Percentiles rank a stretch among this genome's conserved stretches.
Evolutionary conservation across 2,888 invertebrate species (phyloP).

Genomic region (Nymphalis c-album): DNA sequence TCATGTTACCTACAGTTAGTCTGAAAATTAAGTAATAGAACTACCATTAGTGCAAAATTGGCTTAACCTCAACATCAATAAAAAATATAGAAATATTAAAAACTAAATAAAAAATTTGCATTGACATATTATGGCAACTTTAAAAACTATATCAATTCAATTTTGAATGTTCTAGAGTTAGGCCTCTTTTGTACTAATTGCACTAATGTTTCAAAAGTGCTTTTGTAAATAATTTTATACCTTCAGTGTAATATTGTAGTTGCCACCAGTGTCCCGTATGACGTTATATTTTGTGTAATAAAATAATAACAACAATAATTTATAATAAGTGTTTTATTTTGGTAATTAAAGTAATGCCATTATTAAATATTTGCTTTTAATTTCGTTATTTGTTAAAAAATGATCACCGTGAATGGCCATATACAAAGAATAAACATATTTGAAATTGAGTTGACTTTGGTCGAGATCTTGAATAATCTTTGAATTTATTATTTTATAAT

Average conservation of each 20-base stretch:
- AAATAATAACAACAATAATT: constrained; percentile 57
- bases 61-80: constrained; percentile 1
- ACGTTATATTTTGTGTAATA: constrained; percentile 72
- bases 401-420: too few species aligned
- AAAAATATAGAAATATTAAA: not conserved
- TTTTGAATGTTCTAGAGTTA: constrained; percentile 10
- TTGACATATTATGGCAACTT: too few species aligned
- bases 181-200: constrained; percentile 21
- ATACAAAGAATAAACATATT: too few species aligned
- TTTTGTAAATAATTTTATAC: constrained; percentile 66
- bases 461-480: too few species aligned
- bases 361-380: not conserved
- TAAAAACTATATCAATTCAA: too few species aligned
- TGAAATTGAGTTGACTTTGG: too few species aligned
- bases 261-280: constrained; percentile 73
- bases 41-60: constrained; percentile 14
- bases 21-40: constrained; percentile 14
- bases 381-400: too few species aligned
- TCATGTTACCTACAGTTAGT: constrained; percentile 34
- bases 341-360: constrained; percentile 16
- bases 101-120: too few species aligned
- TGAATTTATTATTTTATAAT: too few species aligned
- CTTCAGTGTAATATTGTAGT: constrained; percentile 67
- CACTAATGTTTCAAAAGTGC: constrained; percentile 13
- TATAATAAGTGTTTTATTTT: constrained; percentile 39